Evolutionary conservation across 1,140 invertebrate species (phyloP).

Genomic region (Orchestia grillus): DNA sequence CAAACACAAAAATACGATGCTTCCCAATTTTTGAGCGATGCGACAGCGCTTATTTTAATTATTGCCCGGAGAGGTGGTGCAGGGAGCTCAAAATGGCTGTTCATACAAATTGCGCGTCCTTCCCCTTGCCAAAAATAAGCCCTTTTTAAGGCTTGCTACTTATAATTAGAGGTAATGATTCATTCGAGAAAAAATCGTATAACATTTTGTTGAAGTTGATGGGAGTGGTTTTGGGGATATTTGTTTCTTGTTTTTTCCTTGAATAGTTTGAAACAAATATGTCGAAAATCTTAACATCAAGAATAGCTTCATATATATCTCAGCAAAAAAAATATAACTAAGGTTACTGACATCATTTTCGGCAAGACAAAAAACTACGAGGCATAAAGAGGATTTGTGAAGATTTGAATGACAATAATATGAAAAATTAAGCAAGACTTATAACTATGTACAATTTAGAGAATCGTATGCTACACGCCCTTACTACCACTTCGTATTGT

Average conservation of each 20-base stretch:
- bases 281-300: too few relatives aligned
- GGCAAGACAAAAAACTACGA: too few relatives aligned
- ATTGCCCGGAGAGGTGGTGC: not conserved
- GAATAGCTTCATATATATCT: not conserved
- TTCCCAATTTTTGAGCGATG: not conserved
- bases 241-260: not conserved
- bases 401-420: too few relatives aligned
- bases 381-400: too few relatives aligned
- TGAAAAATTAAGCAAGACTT: too few relatives aligned
- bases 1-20: conserved; percentile 12
- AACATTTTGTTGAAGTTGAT: not conserved
- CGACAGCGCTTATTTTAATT: conserved; percentile 24
- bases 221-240: not conserved
- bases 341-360: not conserved
- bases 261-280: too few relatives aligned
- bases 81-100: not conserved
- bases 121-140: not conserved
- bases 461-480: too few relatives aligned
- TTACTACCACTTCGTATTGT: too few relatives aligned
- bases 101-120: not conserved
- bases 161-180: not conserved
- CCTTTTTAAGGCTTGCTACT: not conserved
- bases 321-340: not conserved
- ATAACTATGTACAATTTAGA: too few relatives aligned
- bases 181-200: not conserved